Percentiles rank a stretch among this genome's conserved stretches.
Conservation (phyloP, 1,140 invertebrate genomes). For the Cardiocondyla obscurior region DNA sequence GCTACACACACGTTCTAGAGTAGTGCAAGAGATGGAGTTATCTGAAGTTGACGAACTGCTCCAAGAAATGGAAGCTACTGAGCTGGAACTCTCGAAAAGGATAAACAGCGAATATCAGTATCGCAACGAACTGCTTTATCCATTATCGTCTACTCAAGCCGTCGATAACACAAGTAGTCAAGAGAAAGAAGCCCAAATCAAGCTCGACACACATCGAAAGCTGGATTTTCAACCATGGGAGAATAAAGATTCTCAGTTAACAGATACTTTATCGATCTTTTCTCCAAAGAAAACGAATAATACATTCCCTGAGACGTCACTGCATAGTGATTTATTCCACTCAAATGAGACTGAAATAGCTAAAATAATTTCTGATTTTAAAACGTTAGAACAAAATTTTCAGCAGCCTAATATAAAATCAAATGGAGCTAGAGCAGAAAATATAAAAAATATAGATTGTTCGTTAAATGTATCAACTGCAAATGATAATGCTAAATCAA, state of each 20-base stretch:
- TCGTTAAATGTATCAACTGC: not conserved
- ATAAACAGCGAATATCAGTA: conserved; percentile 57
- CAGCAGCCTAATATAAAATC: conserved; percentile 15
- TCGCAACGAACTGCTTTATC: conserved; percentile 26
- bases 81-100: conserved; percentile 73
- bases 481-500: not conserved
- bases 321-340: conserved; percentile 69
- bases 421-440: conserved; percentile 16
- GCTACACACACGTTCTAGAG: conserved; percentile 28
- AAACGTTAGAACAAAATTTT: conserved; percentile 67
- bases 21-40: conserved; percentile 79
- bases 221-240: conserved; percentile 50
- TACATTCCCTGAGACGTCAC: conserved; percentile 65
- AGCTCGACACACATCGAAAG: conserved; percentile 19
- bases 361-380: conserved; percentile 75
- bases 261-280: not conserved
- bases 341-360: conserved; percentile 74
- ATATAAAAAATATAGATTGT: not conserved
- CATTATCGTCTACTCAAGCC: not conserved
- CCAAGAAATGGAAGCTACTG: conserved; percentile 81
- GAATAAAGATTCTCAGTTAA: conserved; percentile 22
- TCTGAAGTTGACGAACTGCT: conserved; percentile 80
- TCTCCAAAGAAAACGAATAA: conserved; percentile 9
- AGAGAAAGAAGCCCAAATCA: not conserved
- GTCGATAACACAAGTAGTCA: not conserved